Percentiles rank a stretch among this genome's conserved stretches.
Evolutionary conservation across 2,888 invertebrate genomes (phyloP).

Genomic region (Leptinotarsa haldemani): DNA sequence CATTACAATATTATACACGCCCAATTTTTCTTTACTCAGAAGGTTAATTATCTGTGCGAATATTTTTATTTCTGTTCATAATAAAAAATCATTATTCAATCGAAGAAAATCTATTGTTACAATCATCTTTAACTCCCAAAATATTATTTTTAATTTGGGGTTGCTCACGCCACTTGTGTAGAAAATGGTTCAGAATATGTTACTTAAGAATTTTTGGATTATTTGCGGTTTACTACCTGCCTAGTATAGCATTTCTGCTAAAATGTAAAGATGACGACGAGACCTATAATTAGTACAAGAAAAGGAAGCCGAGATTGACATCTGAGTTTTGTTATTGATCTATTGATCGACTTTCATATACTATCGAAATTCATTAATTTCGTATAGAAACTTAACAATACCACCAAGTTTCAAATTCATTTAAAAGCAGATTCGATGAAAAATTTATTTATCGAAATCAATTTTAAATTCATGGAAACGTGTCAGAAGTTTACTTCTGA

Average conservation of each 20-base stretch:
- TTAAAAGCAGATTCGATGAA: too few relatives aligned
- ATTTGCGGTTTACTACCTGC: conserved; percentile 12
- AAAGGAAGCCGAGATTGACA: conserved; percentile 6
- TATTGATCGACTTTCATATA: not conserved
- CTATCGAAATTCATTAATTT: too few relatives aligned
- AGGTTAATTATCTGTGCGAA: too few relatives aligned
- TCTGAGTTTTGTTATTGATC: conserved; percentile 7
- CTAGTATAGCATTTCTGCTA: conserved; percentile 4
- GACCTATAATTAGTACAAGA: conserved; percentile 7
- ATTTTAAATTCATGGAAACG: too few relatives aligned
- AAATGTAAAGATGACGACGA: conserved; percentile 11
- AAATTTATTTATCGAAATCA: too few relatives aligned
- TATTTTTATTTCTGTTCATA: too few relatives aligned
- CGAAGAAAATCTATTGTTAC: not conserved
- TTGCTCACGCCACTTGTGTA: not conserved
- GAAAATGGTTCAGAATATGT: not conserved
- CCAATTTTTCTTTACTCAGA: too few relatives aligned
- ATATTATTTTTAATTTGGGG: not conserved
- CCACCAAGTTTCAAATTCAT: too few relatives aligned
- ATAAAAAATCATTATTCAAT: not conserved
- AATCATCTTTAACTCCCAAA: not conserved
- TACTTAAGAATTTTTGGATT: conserved; percentile 2
- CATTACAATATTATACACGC: too few relatives aligned
- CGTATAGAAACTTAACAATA: too few relatives aligned
- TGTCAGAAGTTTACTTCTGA: too few relatives aligned